These are phyloP conservation scores for Dimorphilus gyrociliatus DNA, from an alignment of 2,888 invertebrate species.

Conservation along the genomic window DNA sequence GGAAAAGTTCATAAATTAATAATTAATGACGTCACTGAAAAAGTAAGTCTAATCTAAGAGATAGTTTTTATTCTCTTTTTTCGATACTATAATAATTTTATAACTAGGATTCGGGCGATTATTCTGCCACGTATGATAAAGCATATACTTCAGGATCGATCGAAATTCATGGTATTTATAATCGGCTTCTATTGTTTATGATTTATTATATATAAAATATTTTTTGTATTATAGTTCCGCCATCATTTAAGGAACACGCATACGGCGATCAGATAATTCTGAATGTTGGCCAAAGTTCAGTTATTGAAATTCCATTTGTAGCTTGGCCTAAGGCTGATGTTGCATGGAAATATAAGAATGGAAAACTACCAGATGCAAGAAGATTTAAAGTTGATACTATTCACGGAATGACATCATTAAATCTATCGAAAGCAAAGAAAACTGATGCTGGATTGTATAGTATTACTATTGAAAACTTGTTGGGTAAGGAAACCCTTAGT, in stretches of 20 bases:
- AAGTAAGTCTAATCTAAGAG: too few species aligned
- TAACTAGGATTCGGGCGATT: too few species aligned
- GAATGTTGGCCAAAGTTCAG: constrained; percentile 11
- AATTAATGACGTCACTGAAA: constrained; percentile 56
- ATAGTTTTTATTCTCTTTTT: too few species aligned
- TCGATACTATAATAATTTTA: too few species aligned
- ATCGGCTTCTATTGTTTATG: too few species aligned
- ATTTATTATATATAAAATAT: too few species aligned
- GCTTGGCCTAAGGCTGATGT: constrained; percentile 15
- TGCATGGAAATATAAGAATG: constrained; percentile 7
- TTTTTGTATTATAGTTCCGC: too few species aligned
- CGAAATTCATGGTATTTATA: too few species aligned
- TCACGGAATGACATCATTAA: constrained; percentile 13
- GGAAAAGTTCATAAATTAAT: constrained; percentile 53
- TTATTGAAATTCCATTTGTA: constrained; percentile 15
- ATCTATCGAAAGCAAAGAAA: constrained; percentile 47
- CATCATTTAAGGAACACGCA: too few species aligned
- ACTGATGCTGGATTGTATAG: constrained; percentile 70
- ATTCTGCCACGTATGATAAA: too few species aligned
- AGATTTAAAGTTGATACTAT: constrained; percentile 6
- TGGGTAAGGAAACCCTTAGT: constrained; percentile 48
- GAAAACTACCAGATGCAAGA: constrained; percentile 7
- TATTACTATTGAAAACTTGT: constrained; percentile 56
- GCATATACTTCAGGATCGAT: too few species aligned
- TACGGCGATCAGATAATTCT: constrained; percentile 25